These are phyloP conservation scores for Galago senegalensis DNA, from an alignment of 2,797 vertebrate genomes.

Conservation along the genomic window DNA sequence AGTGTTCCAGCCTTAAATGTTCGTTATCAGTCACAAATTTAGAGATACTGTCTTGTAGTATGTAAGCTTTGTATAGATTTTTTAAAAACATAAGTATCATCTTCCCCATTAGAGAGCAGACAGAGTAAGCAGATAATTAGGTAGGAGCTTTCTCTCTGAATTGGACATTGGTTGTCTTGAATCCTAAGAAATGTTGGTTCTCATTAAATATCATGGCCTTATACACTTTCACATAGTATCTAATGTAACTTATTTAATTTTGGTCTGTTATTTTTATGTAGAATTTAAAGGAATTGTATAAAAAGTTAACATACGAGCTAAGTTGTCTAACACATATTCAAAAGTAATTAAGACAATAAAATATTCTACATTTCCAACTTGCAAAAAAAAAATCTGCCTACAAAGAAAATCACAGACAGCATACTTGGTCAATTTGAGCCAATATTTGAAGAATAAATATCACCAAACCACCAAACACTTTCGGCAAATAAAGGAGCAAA, in stretches of 20 bases:
- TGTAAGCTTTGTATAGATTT: constrained; percentile 82
- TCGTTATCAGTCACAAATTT: constrained; percentile 81
- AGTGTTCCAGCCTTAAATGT: constrained; percentile 80
- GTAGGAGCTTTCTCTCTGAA: constrained; percentile 64
- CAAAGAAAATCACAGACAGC: neutral
- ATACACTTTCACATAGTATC: constrained; percentile 69
- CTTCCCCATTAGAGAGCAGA: constrained; percentile 58
- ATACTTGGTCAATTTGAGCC: neutral
- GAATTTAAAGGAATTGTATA: constrained; percentile 75
- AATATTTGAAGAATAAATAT: neutral
- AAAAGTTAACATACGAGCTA: constrained; percentile 15
- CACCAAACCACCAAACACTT: neutral
- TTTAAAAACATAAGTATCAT: constrained; percentile 56
- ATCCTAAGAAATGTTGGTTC: constrained; percentile 62
- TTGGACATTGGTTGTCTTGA: constrained; percentile 30
- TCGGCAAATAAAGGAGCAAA: neutral
- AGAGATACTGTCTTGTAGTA: constrained; percentile 76
- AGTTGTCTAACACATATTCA: neutral
- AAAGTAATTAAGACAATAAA: constrained; percentile 80
- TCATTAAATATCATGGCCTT: constrained; percentile 76
- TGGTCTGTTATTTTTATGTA: constrained; percentile 75
- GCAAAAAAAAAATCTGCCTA: neutral
- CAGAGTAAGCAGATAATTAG: constrained; percentile 33
- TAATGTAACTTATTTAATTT: constrained; percentile 69
- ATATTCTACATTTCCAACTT: constrained; percentile 76